Evolutionary conservation across 2,888 invertebrate genomes (phyloP), one percentile per base, ranked within the genome.

Genomic region (Toxonevra muliebris): DNA sequence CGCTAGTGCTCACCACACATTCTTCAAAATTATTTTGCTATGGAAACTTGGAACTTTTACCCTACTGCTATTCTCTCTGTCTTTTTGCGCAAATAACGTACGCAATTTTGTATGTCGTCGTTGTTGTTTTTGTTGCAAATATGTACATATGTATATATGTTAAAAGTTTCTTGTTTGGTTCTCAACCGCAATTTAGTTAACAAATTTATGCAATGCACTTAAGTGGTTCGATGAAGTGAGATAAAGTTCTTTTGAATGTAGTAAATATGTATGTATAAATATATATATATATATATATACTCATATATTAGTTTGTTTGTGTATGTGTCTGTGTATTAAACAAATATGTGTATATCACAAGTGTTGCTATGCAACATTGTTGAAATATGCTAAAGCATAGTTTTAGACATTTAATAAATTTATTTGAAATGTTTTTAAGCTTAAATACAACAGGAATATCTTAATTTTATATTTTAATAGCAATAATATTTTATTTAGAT

Each of bases 111-210:
- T 30, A 30, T 30, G 30, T 30, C 30, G 30, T 30, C 7, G 30
- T 30, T 30, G 30, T 30, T 30, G 30, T 30, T 15, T 48, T 48
- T 2, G 2, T 12, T 48, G 48, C 4, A 8, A n/a, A 3, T 48
- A 8, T 48, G 48, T 48, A 8, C 8, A 8, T 48, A 8, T 48
- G 15, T 48, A 8, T 48, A 8, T 48, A 15, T 48, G 15, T 48
- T n/a, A n/a, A 15, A n/a, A 48, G 12, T n/a, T 63, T n/a, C 40
- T 42, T 63, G 54, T 61, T 65, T 61, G 57, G 48, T 53, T 65
- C 55, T 30, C 30, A 52, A 19, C 20, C 71, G 61, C 71, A 69
- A 64, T 69, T 69, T 71, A 58, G 69, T 71, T 71, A 71, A 69
- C 69, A 68, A 68, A 64, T 68, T 71, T 68, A 61, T 69, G 69